Evolutionary conservation across 2,888 invertebrate species (phyloP).

Genomic region (Drosophila siamana): DNA sequence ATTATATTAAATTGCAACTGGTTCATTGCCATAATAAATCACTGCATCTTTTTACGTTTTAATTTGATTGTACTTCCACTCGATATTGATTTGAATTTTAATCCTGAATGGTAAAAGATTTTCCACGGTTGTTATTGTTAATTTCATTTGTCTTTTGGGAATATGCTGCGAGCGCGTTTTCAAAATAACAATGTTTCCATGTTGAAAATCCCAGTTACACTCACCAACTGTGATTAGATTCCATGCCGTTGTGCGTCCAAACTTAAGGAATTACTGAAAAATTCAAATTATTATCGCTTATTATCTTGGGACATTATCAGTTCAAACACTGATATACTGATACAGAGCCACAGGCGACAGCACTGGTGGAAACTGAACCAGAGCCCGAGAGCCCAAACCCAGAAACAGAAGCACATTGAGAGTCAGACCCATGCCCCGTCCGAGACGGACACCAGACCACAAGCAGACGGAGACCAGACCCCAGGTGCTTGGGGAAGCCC

Average conservation of each 20-base stretch:
- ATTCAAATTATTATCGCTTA: conserved; percentile 85
- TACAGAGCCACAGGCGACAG: conserved; percentile 65
- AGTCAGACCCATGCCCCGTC: conserved; percentile 26
- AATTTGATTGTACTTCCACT: conserved; percentile 8
- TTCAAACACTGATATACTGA: conserved; percentile 85
- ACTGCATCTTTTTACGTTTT: conserved; percentile 4
- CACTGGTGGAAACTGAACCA: conserved; percentile 30
- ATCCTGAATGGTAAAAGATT: conserved; percentile 8
- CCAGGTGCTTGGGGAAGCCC: conserved; percentile 47
- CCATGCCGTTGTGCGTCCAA: conserved; percentile 76
- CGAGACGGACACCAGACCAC: conserved; percentile 19
- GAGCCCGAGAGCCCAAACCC: conserved; percentile 8
- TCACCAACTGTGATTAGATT: conserved; percentile 84
- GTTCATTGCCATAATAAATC: conserved; percentile 27
- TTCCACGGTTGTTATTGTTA: background rate
- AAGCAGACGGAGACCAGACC: conserved; percentile 36
- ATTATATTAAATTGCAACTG: conserved; percentile 17
- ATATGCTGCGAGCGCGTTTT: conserved; percentile 40
- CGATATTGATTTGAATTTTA: background rate
- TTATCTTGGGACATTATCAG: conserved; percentile 85
- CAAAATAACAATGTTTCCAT: conserved; percentile 70
- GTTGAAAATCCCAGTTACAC: conserved; percentile 84
- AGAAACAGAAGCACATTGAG: conserved; percentile 25
- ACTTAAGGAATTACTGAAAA: conserved; percentile 84
- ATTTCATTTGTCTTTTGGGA: background rate